Base-by-base conservation (phyloP, 2,113 vertebrate species). In the Oenanthe oenanthe region DNA sequence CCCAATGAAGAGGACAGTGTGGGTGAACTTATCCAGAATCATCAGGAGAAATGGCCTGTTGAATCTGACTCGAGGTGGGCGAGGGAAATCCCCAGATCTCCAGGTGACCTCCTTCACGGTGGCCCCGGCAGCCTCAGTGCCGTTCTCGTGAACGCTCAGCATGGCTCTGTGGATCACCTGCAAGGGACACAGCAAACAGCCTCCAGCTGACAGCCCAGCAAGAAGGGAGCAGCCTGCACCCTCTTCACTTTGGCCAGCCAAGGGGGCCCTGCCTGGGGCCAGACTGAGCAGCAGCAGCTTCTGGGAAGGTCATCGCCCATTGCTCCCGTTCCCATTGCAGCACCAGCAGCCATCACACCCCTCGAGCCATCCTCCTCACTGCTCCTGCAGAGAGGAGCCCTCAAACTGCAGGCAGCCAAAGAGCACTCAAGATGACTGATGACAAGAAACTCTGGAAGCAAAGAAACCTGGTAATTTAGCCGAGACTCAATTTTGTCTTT, bases 111-210 rank as follows among this genome's bases (percentile, higher is more conserved):
- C 98, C 0, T 97, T 67, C 9, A 97, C 97, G 0, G 98, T 98
- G 93, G 7, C 73, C 1, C 96, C 98, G 0, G 97, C 97, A 0
- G 98, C 99, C 70, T 98, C 98, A 1, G 98, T 98, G 31, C 99
- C 99, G 0, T 97, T 98, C 97, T 99, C 99, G 13, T 99, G 98
- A 56, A 99, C 95, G 9, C 96, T 98, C 81, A 99, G 94, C 60
- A 97, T 36, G 0, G 99, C 99, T 97, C 98, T 92, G 92, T 99
- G 99, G 51, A 98, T 81, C 12, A 97, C 98, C 99, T 99, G 96
- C 2, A 60, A 36, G 31, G 73, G 80, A 13, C 4, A 32, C 68
- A 65, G 12, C 7, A 62, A 89, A 62, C 19, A 75, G 17, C 24
- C 4, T 77, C 34, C 28, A 91, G 21, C 2, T 53, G 66, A 45